A percentile compares a stretch with the other conserved stretches of the same genome.
phyloP scores from a whole-genome alignment of 2,797 vertebrate species.

The Chelonia mydas region DNA sequence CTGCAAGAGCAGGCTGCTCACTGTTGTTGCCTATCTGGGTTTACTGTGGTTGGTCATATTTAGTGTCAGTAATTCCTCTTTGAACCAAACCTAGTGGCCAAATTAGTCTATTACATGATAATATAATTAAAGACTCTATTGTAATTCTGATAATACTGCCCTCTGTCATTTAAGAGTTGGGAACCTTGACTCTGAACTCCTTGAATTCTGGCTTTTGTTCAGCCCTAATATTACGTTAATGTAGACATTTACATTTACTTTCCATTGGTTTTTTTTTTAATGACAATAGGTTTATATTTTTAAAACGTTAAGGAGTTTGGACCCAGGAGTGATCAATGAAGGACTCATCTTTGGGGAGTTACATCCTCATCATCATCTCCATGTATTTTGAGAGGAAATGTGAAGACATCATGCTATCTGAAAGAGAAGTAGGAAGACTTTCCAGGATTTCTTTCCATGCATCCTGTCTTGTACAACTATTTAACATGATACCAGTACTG shows the following conservation, averaged over 20 bases:
- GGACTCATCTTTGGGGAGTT: background rate
- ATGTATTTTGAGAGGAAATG: background rate
- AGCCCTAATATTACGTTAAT: background rate
- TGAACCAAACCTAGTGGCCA: background rate
- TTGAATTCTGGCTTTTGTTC: background rate
- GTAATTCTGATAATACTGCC: constrained; percentile 9
- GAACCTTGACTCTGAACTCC: background rate
- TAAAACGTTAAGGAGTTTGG: background rate
- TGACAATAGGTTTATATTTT: background rate
- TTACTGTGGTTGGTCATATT: background rate
- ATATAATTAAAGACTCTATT: background rate
- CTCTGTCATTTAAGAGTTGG: background rate
- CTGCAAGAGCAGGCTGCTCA: background rate
- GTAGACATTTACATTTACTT: background rate
- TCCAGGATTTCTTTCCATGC: background rate
- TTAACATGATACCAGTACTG: background rate
- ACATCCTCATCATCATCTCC: background rate
- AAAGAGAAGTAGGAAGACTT: background rate
- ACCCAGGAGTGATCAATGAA: background rate
- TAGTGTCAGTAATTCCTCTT: background rate
- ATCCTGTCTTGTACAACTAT: background rate
- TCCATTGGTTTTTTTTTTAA: background rate
- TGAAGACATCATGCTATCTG: background rate
- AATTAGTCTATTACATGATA: constrained; percentile 7
- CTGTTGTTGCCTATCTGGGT: background rate